A percentile compares a stretch with the other conserved stretches of the same genome.
phyloP scores from a whole-genome alignment of 2,113 vertebrate genomes.

The Nesogale talazaci region DNA sequence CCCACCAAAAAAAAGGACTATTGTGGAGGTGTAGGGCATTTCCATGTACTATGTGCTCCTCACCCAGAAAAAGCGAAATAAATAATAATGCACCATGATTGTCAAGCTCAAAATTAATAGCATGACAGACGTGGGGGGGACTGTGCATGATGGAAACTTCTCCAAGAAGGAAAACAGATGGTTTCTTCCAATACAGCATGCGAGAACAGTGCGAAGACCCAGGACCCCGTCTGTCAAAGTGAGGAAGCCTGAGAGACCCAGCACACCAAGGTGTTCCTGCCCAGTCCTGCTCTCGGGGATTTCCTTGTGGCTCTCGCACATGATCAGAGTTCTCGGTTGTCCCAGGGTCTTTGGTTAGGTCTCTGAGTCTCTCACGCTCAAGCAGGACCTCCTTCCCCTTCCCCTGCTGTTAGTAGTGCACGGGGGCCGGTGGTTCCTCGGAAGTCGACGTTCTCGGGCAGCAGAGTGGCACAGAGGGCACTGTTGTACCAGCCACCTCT shows the following conservation, averaged over 20 bases:
- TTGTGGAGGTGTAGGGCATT: not conserved
- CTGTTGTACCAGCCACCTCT: not conserved
- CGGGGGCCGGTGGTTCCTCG: not conserved
- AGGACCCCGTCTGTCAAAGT: too few relatives aligned
- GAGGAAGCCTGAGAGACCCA: not conserved
- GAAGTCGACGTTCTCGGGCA: not conserved
- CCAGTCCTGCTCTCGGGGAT: too few relatives aligned
- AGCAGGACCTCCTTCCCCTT: not conserved
- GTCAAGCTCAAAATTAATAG: constrained; percentile 11
- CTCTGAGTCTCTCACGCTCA: not conserved
- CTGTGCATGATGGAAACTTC: not conserved
- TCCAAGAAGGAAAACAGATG: not conserved
- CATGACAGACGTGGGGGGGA: not conserved
- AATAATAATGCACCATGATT: not conserved
- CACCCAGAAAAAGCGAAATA: not conserved
- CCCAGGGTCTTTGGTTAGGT: too few relatives aligned
- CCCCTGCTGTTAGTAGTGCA: not conserved
- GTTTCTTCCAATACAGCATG: not conserved
- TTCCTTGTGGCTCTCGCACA: too few relatives aligned
- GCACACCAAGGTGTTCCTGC: too few relatives aligned
- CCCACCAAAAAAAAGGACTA: too few relatives aligned
- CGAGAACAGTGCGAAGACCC: not conserved
- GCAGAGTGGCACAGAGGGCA: not conserved
- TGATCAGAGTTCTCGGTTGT: too few relatives aligned
- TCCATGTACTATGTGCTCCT: not conserved